Conservation (phyloP, 2,888 invertebrate species). For the Eudemis profundana region DNA sequence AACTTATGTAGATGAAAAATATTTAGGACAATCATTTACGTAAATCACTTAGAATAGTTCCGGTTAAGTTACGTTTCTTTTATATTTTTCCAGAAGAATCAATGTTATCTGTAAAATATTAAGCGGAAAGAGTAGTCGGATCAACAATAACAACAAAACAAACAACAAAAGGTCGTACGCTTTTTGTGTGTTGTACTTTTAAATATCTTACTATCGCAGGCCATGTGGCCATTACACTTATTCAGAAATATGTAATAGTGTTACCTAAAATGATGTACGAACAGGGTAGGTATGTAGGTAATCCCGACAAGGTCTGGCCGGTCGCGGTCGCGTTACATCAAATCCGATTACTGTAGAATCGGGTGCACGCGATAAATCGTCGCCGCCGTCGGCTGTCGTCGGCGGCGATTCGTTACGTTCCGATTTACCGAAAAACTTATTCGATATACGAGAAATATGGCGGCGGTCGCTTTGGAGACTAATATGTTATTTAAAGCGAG, state of each 20-base stretch:
- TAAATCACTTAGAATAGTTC: too few relatives aligned
- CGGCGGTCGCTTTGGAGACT: conserved; percentile 78
- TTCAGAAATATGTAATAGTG: not conserved
- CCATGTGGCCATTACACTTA: too few relatives aligned
- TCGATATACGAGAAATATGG: conserved; percentile 73
- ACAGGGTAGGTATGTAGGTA: conserved; percentile 23
- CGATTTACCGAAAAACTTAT: conserved; percentile 74
- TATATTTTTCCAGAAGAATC: too few relatives aligned
- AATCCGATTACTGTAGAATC: conserved; percentile 75
- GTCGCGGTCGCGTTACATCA: conserved; percentile 56
- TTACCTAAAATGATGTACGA: not conserved
- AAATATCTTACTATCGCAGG: too few relatives aligned
- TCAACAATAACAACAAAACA: too few relatives aligned
- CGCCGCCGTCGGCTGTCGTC: conserved; percentile 69
- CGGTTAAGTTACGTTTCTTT: too few relatives aligned
- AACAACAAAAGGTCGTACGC: too few relatives aligned
- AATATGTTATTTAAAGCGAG: conserved; percentile 78
- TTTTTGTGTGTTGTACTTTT: too few relatives aligned
- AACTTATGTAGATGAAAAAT: too few relatives aligned
- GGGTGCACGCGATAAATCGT: conserved; percentile 80
- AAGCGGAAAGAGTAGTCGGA: too few relatives aligned
- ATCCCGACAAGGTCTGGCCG: conserved; percentile 25
- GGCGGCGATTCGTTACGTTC: conserved; percentile 76
- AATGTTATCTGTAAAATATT: too few relatives aligned
- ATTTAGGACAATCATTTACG: too few relatives aligned